Evolutionary conservation across 2,113 vertebrate genomes (phyloP).

Genomic region (Riparia riparia): DNA sequence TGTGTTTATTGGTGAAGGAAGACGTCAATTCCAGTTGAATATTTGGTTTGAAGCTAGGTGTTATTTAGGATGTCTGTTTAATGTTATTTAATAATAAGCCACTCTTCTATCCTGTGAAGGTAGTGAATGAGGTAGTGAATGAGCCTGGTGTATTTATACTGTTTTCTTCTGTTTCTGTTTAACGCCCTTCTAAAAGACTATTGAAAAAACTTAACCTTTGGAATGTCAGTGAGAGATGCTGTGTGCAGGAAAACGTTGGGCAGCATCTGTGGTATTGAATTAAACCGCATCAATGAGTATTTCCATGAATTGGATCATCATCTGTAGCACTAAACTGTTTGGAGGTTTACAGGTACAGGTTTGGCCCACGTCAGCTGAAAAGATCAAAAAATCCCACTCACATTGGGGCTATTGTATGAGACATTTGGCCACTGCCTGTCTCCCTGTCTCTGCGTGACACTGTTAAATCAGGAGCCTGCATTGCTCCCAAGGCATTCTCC

Average conservation of each 20-base stretch:
- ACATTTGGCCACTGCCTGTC: not conserved
- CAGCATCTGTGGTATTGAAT: not conserved
- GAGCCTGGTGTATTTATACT: not conserved
- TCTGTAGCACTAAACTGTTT: not conserved
- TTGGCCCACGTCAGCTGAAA: not conserved
- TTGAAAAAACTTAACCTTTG: not conserved
- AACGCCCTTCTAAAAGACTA: not conserved
- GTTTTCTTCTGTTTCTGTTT: not conserved
- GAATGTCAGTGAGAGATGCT: not conserved
- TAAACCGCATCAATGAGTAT: not conserved
- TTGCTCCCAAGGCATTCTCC: not conserved
- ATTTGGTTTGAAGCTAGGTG: not conserved
- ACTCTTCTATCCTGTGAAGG: not conserved
- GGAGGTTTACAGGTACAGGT: not conserved
- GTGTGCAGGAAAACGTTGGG: not conserved
- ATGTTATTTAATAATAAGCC: not conserved
- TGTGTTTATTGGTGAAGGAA: not conserved
- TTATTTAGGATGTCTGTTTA: not conserved
- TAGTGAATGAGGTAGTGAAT: not conserved
- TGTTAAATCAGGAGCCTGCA: not conserved
- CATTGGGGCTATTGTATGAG: rapidly evolving
- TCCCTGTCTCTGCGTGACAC: not conserved
- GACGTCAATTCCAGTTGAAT: not conserved
- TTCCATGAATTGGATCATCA: not conserved
- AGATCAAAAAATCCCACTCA: not conserved